phyloP scores from a whole-genome alignment of 2,888 invertebrate species.

The Caenorhabditis imperialis region DNA sequence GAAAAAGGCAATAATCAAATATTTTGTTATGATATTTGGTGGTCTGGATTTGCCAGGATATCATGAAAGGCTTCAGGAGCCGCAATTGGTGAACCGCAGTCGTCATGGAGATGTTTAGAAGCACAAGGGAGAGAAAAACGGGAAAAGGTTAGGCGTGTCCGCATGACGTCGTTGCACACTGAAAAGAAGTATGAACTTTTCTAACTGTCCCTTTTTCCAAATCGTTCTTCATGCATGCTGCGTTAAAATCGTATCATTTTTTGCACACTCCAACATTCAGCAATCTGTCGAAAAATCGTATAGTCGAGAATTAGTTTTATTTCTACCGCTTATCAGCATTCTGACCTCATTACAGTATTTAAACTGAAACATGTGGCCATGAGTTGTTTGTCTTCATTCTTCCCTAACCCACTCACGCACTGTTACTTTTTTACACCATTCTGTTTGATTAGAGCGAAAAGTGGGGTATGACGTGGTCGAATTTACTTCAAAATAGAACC shows the following conservation, averaged over 20 bases:
- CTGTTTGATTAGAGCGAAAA: constrained; percentile 18
- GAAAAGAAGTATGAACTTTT: neutral
- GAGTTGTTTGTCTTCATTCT: constrained; percentile 7
- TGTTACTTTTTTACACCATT: constrained; percentile 4
- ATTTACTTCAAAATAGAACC: no score
- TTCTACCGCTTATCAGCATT: neutral
- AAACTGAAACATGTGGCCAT: constrained; percentile 16
- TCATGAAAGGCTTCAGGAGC: constrained; percentile 9
- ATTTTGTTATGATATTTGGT: no score
- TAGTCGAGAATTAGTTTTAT: constrained; percentile 12
- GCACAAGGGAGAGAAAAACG: constrained; percentile 5
- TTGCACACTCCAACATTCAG: no score
- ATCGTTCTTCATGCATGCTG: no score
- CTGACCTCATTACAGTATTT: constrained; percentile 12
- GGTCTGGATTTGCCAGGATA: neutral
- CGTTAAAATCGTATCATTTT: no score
- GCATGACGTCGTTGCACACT: no score
- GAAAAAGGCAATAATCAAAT: no score
- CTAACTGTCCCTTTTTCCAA: no score
- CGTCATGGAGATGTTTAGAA: constrained; percentile 30
- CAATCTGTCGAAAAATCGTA: constrained; percentile 32
- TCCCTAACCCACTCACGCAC: neutral
- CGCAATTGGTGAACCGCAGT: constrained; percentile 4
- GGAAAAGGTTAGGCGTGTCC: constrained; percentile 4
- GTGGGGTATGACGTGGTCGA: constrained; percentile 17